A percentile compares a stretch with the other conserved stretches of the same genome.
Evolutionary conservation across 2,113 vertebrate species (phyloP).

Genomic region (Crocuta crocuta): DNA sequence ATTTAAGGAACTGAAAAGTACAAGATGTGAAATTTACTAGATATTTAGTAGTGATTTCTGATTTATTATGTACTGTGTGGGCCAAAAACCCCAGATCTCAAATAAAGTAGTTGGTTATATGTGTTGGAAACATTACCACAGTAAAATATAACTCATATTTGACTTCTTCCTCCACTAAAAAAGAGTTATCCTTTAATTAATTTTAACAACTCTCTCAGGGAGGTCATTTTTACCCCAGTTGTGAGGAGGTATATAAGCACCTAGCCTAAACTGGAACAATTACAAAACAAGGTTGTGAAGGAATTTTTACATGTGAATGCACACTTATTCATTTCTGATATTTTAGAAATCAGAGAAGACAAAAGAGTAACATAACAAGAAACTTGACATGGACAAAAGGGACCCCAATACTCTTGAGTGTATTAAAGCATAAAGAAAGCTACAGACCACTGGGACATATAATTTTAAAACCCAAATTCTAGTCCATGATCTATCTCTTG

Average conservation of each 20-base stretch:
- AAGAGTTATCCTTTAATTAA: slow-evolving; percentile 35
- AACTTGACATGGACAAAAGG: neutral
- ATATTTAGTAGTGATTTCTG: neutral
- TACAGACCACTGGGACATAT: neutral
- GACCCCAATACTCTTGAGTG: neutral
- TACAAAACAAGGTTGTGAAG: neutral
- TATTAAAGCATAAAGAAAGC: neutral
- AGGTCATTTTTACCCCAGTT: neutral
- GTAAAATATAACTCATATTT: slow-evolving; percentile 22
- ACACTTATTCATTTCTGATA: neutral
- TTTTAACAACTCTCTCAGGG: slow-evolving; percentile 2
- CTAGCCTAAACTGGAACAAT: neutral
- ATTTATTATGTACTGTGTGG: neutral
- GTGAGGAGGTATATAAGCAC: neutral
- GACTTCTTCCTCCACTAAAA: slow-evolving; percentile 9
- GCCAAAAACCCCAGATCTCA: neutral
- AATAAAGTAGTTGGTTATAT: neutral
- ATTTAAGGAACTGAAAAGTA: neutral
- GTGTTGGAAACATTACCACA: neutral
- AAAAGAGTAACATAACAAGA: neutral
- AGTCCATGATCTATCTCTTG: neutral
- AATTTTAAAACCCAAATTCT: neutral
- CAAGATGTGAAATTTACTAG: neutral
- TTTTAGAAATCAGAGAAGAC: neutral
- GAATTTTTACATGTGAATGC: slow-evolving; percentile 11